Base-by-base conservation (phyloP, 2,888 invertebrate species). In the Sialis lutaria region DNA sequence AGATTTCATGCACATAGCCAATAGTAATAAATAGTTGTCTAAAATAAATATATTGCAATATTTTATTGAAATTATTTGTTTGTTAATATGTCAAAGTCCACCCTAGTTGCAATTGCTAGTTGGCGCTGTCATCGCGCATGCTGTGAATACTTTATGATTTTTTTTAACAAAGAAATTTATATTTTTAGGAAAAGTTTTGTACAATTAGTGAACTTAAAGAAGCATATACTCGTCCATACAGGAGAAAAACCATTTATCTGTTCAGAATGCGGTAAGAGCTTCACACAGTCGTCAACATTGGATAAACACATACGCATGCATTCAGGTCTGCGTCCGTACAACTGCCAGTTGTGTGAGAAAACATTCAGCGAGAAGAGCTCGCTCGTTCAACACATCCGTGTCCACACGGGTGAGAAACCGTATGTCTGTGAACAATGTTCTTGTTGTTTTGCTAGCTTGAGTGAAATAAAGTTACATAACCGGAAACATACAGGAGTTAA, bases 211-310 rank as follows among this genome's bases (percentile, higher is more conserved):
- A 59, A 60, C 49, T 52, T 60, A 46, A 57, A 53, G 8, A 59
- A 58, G 51, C 60, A 60, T 48, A 53, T 59, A 10, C 48, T 58
- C 43, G 54, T 58, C 8, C 60, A 60, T 47, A 58, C 58, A 6
- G 57, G 58, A 5, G 58, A 60, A 49, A 58, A 58, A 44, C 59
- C 59, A 1, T 59, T 56, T 46, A 49, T 54, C 9, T 60, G 60
- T 48, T 50, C 55, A 9, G 51, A 56, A 44, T 60, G 60, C 45
- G 56, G 56, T 33, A 59, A 58, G 47, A 49, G 54, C 33, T 60
- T 59, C 48, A 58, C 58, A 6, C 59, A 60, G 46, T 57, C 57
- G 1, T 56, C 56, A 2, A 56, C 55, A 46, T 52, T 60, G 12
- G 54, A 55, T 45, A 58, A 60, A 44, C 60, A 60, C 49, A 45